Percentiles rank a stretch among this genome's conserved stretches.
These are phyloP conservation scores for Portevinia maculata DNA, from an alignment of 2,888 invertebrate species.

Conservation along the genomic window DNA sequence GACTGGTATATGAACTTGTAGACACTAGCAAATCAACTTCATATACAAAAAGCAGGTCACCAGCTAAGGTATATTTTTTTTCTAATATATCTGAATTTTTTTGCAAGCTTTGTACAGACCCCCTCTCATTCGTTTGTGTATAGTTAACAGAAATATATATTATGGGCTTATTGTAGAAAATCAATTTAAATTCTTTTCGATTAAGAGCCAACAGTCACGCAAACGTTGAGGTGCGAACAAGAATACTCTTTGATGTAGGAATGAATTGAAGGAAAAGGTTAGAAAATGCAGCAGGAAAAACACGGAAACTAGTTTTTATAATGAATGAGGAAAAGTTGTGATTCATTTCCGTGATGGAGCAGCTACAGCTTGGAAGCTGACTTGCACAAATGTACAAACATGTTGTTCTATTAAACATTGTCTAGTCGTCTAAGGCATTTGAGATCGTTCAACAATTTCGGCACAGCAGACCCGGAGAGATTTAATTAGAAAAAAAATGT, in stretches of 20 bases:
- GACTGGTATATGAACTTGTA: too few species aligned
- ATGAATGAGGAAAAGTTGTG: slow-evolving; percentile 17
- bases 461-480: too few species aligned
- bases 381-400: not conserved
- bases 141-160: too few species aligned
- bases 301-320: slow-evolving; percentile 13
- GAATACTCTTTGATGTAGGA: slow-evolving; percentile 1
- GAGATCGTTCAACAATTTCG: not conserved
- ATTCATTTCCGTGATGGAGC: slow-evolving; percentile 8
- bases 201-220: slow-evolving; percentile 5
- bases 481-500: too few species aligned
- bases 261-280: not conserved
- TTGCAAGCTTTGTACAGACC: not conserved
- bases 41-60: too few species aligned
- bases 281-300: not conserved
- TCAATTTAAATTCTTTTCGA: slow-evolving; percentile 3
- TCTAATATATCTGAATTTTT: not conserved
- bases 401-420: not conserved
- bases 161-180: not conserved
- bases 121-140: not conserved
- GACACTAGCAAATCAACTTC: too few species aligned
- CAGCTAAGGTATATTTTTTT: too few species aligned
- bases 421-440: too few species aligned
- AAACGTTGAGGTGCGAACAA: slow-evolving; percentile 20
- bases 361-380: not conserved